Conservation (phyloP, 2,888 invertebrate genomes). For the Esperia sulphurella region DNA sequence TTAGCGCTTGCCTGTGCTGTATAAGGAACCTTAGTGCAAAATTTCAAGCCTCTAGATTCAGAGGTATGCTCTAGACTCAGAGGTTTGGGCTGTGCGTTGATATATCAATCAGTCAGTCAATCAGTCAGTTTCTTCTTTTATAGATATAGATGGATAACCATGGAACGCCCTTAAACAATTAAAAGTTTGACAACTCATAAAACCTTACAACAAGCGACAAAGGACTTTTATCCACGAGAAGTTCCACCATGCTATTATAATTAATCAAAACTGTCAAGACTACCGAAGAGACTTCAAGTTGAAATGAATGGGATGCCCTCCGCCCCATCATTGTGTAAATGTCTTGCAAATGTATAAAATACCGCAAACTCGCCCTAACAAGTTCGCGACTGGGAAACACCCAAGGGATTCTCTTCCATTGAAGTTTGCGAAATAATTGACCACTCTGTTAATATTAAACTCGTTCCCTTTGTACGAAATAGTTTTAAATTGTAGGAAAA, state of each 20-base stretch:
- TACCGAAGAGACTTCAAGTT: neutral
- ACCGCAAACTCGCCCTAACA: neutral
- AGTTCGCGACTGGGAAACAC: neutral
- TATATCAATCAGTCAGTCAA: too few relatives aligned
- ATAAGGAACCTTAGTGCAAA: too few relatives aligned
- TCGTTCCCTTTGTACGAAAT: too few relatives aligned
- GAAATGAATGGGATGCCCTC: slow-evolving; percentile 2
- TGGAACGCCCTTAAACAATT: neutral
- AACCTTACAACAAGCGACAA: slow-evolving; percentile 4
- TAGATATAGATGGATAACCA: neutral
- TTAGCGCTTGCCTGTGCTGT: too few relatives aligned
- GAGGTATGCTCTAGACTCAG: too few relatives aligned
- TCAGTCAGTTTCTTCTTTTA: too few relatives aligned
- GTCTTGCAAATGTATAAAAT: neutral
- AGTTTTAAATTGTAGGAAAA: too few relatives aligned
- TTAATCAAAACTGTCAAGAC: slow-evolving; percentile 5
- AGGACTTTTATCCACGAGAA: slow-evolving; percentile 3
- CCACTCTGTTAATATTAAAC: neutral
- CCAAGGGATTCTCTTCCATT: neutral
- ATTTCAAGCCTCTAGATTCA: too few relatives aligned
- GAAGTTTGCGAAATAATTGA: neutral
- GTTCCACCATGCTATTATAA: slow-evolving; percentile 2
- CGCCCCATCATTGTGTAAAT: neutral
- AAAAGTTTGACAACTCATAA: neutral
- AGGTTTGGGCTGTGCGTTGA: too few relatives aligned